phyloP scores from a whole-genome alignment of 2,888 invertebrate species.

The Flexamia atlantica region DNA sequence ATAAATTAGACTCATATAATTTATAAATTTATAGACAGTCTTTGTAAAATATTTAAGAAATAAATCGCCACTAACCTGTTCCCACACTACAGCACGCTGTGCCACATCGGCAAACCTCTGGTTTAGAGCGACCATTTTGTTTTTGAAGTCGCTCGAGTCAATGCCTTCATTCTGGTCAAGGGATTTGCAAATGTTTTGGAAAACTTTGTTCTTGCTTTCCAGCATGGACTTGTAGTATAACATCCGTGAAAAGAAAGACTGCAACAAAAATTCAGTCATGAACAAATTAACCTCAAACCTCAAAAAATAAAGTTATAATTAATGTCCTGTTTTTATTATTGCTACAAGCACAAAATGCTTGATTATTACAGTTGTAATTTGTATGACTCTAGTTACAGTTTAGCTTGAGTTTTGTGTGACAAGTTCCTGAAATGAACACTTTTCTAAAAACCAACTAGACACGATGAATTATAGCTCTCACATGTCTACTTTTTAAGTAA shows the following conservation, averaged over 20 bases:
- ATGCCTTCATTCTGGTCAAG: conserved; percentile 87
- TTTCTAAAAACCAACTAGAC: too few relatives aligned
- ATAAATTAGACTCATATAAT: too few relatives aligned
- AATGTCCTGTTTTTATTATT: too few relatives aligned
- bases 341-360: too few relatives aligned
- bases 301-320: too few relatives aligned
- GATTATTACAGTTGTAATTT: too few relatives aligned
- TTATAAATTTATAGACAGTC: background rate
- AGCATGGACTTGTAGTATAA: conserved; percentile 96
- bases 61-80: conserved; percentile 76
- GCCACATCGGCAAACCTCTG: conserved; percentile 89
- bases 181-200: conserved; percentile 90
- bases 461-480: too few relatives aligned
- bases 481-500: too few relatives aligned
- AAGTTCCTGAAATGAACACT: too few relatives aligned
- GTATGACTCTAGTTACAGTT: too few relatives aligned
- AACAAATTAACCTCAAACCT: too few relatives aligned
- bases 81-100: conserved; percentile 86
- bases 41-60: background rate
- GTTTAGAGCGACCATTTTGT: conserved; percentile 88
- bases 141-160: conserved; percentile 78
- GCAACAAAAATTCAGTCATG: conserved; percentile 51
- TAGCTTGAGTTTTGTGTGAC: too few relatives aligned
- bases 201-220: conserved; percentile 96
- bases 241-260: conserved; percentile 90